Evolutionary conservation across 1,140 invertebrate species (phyloP).

Genomic region (Aphelenchoides avenae): DNA sequence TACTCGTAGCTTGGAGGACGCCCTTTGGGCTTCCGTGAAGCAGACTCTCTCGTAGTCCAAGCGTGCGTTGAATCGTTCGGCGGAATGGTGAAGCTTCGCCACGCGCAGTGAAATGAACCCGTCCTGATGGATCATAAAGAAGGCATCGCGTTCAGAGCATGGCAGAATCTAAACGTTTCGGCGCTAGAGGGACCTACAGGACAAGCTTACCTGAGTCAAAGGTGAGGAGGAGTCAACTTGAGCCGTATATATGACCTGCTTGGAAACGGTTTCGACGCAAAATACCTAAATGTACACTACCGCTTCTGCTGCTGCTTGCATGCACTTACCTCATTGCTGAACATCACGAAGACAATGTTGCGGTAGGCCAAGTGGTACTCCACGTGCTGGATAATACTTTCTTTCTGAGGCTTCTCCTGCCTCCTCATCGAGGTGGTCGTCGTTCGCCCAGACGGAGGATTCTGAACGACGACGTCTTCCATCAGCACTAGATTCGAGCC

Average conservation of each 20-base stretch:
- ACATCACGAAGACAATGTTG: conserved; percentile 37
- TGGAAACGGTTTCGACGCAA: conserved; percentile 8
- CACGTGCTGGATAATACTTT: conserved; percentile 17
- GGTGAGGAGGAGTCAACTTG: conserved; percentile 9
- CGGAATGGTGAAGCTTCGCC: conserved; percentile 13
- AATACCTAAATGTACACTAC: conserved; percentile 26
- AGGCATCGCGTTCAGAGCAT: conserved; percentile 34
- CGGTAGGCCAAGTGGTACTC: conserved; percentile 30
- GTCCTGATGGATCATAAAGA: conserved; percentile 43
- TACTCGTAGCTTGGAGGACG: conserved; percentile 25
- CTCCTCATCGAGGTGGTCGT: neutral
- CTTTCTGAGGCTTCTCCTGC: conserved; percentile 11
- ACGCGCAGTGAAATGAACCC: conserved; percentile 35
- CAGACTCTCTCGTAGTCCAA: conserved; percentile 29
- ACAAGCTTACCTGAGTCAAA: conserved; percentile 4
- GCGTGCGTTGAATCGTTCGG: conserved; percentile 17
- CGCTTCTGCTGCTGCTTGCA: conserved; percentile 22
- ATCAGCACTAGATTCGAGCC: conserved; percentile 21
- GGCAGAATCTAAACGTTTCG: conserved; percentile 31
- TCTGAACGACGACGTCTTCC: conserved; percentile 1
- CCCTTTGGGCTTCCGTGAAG: conserved; percentile 33
- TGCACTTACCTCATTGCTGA: conserved; percentile 34
- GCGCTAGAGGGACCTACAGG: neutral
- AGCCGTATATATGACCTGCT: conserved; percentile 11
- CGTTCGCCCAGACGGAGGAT: conserved; percentile 21